Percentiles rank a stretch among this genome's conserved stretches.
phyloP scores from a whole-genome alignment of 2,888 invertebrate genomes.

The Parascotia fuliginaria region DNA sequence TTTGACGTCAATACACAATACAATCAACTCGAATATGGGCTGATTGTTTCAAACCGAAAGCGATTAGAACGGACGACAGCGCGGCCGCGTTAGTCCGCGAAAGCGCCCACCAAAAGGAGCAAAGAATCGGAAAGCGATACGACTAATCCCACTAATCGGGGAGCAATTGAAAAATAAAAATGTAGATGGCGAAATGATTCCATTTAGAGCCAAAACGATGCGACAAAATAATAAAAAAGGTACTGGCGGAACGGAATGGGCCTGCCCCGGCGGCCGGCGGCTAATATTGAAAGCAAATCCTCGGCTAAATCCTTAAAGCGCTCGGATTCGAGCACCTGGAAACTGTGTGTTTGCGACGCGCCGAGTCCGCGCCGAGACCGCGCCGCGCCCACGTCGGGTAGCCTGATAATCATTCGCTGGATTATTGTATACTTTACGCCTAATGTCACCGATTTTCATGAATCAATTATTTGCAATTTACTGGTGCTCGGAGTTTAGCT shows the following conservation, averaged over 20 bases:
- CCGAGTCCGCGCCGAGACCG: slow-evolving; percentile 49
- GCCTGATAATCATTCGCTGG: slow-evolving; percentile 78
- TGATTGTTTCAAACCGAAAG: slow-evolving; percentile 49
- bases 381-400: slow-evolving; percentile 47
- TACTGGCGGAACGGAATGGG: slow-evolving; percentile 74
- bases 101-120: slow-evolving; percentile 78
- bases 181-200: slow-evolving; percentile 86
- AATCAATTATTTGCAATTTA: slow-evolving; percentile 71
- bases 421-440: slow-evolving; percentile 81
- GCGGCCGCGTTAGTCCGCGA: slow-evolving; percentile 68
- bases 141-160: slow-evolving; percentile 85
- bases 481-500: slow-evolving; percentile 50
- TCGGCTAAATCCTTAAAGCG: slow-evolving; percentile 85
- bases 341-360: slow-evolving; percentile 75
- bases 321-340: slow-evolving; percentile 83
- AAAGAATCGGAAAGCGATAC: slow-evolving; percentile 84
- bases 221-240: slow-evolving; percentile 86
- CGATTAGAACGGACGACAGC: slow-evolving; percentile 55
- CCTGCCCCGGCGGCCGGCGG: slow-evolving; percentile 75
- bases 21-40: slow-evolving; percentile 40
- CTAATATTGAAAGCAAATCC: slow-evolving; percentile 87
- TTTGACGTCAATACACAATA: slow-evolving; percentile 50
- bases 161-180: slow-evolving; percentile 87
- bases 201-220: slow-evolving; percentile 85
- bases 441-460: slow-evolving; percentile 73